Conservation (phyloP, 2,888 invertebrate species). For the Caenorhabditis sp. region DNA sequence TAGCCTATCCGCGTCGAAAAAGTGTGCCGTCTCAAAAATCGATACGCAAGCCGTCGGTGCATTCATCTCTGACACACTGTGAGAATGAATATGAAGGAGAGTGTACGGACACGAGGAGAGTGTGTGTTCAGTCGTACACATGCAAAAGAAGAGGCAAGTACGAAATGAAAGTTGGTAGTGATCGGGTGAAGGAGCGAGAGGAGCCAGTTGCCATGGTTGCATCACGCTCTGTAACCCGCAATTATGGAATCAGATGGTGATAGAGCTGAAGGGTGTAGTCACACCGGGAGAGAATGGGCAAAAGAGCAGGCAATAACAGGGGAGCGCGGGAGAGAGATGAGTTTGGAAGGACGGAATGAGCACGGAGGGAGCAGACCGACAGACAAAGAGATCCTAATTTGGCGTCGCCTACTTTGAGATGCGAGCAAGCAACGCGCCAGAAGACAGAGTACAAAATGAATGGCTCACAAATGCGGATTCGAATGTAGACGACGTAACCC, state of each 20-base stretch:
- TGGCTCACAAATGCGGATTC: conserved; percentile 3
- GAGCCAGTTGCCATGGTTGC: conserved; percentile 16
- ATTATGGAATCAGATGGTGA: conserved; percentile 9
- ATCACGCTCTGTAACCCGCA: conserved; percentile 1
- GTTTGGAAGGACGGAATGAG: neutral
- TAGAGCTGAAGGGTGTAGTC: neutral
- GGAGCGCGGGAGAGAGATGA: neutral
- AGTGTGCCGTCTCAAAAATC: conserved; percentile 10
- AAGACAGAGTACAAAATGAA: neutral
- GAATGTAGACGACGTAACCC: neutral
- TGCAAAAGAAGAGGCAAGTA: neutral
- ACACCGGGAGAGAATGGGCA: neutral
- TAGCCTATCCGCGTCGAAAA: neutral
- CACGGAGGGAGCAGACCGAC: conserved; percentile 2
- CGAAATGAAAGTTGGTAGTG: conserved; percentile 1
- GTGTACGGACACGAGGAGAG: neutral
- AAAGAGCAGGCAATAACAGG: neutral
- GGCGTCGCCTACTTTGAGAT: conserved; percentile 5
- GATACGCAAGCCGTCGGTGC: conserved; percentile 19
- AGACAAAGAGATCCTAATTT: conserved; percentile 21
- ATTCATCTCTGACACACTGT: conserved; percentile 6
- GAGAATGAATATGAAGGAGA: conserved; percentile 6
- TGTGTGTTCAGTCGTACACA: conserved; percentile 11
- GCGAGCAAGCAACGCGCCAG: neutral
- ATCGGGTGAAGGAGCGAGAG: neutral